Conservation (phyloP, 2,113 vertebrate species). For the Leucoraja erinaceus region DNA sequence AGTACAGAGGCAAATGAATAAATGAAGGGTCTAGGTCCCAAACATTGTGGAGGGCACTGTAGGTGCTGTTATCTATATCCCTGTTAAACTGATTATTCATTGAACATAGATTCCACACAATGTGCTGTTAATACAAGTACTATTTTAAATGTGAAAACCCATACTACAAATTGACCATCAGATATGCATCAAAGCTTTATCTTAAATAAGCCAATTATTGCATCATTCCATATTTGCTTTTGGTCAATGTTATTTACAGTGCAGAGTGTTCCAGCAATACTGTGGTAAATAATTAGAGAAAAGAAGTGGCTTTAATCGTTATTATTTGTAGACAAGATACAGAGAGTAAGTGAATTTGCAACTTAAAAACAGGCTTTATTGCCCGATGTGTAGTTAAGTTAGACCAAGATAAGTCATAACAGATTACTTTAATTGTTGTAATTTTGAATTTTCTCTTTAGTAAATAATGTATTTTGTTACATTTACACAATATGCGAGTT, state of each 20-base stretch:
- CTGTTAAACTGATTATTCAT: not conserved
- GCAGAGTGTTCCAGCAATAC: not conserved
- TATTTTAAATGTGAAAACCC: not conserved
- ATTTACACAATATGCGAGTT: not conserved
- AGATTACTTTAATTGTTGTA: not conserved
- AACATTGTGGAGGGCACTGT: no score
- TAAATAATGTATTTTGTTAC: not conserved
- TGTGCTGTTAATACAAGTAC: not conserved
- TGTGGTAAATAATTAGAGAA: not conserved
- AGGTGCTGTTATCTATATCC: no score
- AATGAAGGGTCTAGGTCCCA: no score
- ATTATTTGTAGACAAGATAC: not conserved
- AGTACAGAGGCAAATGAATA: no score
- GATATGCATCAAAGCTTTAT: not conserved
- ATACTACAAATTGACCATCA: not conserved
- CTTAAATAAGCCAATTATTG: not conserved
- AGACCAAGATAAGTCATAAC: constrained; percentile 5
- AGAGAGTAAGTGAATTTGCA: not conserved
- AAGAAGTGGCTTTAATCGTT: not conserved
- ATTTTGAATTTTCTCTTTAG: not conserved
- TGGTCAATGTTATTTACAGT: constrained; percentile 9
- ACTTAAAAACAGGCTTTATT: not conserved
- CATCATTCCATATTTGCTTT: constrained; percentile 20
- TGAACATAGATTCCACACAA: not conserved
- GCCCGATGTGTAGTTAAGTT: not conserved